Evolutionary conservation across 2,113 vertebrate species (phyloP), one percentile per base, ranked within the genome.

Genomic region (Platysteira castanea): DNA sequence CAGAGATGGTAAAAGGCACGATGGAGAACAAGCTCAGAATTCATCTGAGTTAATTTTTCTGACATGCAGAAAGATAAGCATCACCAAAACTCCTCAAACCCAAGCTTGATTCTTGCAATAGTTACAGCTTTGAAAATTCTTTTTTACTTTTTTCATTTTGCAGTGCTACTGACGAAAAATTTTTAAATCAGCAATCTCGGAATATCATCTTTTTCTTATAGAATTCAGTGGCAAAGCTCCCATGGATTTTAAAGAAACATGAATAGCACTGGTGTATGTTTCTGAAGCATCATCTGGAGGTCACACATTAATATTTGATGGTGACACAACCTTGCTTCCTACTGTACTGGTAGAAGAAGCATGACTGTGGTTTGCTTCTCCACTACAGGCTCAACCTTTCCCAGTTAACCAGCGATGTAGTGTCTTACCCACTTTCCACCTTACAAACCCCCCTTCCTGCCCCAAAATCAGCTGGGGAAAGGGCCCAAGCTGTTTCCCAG

Each of bases 261-360:
- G 31, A 75, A 63, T 39, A 91, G 16, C 71, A 69, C 6, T 5
- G 12, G 85, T 27, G 24, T 74, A 42, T 1, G 0, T 78, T 81
- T 84, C 88, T 90, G 44, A 84, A 84, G 64, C 26, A 5, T 78
- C 79, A 87, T 42, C 60, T 86, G 68, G 79, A 95, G 92, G 82
- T 93, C 87, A 93, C 37, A 56, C 41, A 4, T 86, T 28, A 95
- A 86, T 88, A 92, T 80, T 88, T 92, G 56, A 95, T 67, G 80
- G 60, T 47, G 44, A 64, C 47, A 63, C 33, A 86, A 6, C 8
- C 47, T 52, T 50, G 15, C 10, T 82, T 93, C 47, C 54, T 41
- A 27, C 39, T 42, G 12, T 19, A 67, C n/a, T 23, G 49, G 59
- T 6, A 61, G 47, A 2, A 91, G 27, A n/a, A 60, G 39, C 56